A percentile compares a stretch with the other conserved stretches of the same genome.
Evolutionary conservation across 2,797 vertebrate species (phyloP).

Genomic region (Varecia variegata): DNA sequence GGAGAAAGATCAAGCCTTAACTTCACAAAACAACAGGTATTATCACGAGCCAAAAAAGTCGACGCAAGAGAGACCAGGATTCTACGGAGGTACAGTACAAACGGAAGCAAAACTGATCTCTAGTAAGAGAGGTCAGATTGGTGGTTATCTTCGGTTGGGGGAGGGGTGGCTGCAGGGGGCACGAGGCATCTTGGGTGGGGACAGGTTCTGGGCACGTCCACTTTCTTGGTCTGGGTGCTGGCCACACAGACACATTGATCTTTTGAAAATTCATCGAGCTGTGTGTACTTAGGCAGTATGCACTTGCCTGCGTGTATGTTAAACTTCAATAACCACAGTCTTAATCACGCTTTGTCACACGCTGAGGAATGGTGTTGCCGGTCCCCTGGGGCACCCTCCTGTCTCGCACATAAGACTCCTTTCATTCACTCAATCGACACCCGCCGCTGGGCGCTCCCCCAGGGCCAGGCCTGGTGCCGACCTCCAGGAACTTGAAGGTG

Average conservation of each 20-base stretch:
- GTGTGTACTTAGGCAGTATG: accelerated
- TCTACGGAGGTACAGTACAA: background rate
- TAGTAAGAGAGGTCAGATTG: background rate
- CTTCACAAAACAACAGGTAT: background rate
- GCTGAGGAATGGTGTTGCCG: background rate
- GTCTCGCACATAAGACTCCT: background rate
- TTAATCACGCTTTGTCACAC: background rate
- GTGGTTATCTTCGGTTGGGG: no score
- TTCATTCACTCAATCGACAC: background rate
- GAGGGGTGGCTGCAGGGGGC: no score
- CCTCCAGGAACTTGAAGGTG: background rate
- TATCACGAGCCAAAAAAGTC: background rate
- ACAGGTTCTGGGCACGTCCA: background rate
- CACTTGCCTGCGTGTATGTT: accelerated
- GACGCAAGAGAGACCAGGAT: background rate
- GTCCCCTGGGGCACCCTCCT: accelerated
- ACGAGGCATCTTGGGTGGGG: background rate
- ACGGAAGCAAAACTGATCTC: background rate
- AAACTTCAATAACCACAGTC: background rate
- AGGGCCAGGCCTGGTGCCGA: background rate
- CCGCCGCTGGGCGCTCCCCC: background rate
- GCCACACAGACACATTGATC: accelerated
- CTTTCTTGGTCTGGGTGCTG: background rate
- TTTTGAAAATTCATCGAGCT: background rate
- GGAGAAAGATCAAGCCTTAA: background rate